Percentiles rank a stretch among this genome's conserved stretches.
These are phyloP conservation scores for Patiria miniata DNA, from an alignment of 35 echinoderm and acorn worm genomes.

Conservation along the genomic window DNA sequence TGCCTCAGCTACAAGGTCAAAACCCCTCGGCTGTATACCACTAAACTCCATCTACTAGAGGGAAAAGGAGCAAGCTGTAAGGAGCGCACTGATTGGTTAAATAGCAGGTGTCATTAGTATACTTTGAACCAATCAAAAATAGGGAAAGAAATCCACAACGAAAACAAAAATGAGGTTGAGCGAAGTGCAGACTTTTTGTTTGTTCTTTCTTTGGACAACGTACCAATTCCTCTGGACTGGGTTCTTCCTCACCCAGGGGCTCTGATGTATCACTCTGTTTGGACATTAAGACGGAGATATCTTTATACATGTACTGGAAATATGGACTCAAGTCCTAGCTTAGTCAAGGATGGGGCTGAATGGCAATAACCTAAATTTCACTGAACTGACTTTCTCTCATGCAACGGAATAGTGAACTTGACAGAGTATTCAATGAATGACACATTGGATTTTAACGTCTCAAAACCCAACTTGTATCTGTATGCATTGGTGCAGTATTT, in stretches of 20 bases:
- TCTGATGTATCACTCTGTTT: background rate
- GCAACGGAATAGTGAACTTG: too few relatives aligned
- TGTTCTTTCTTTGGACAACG: background rate
- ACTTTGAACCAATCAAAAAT: conserved; percentile 22
- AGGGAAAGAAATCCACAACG: background rate
- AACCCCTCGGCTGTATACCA: background rate
- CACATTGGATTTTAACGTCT: too few relatives aligned
- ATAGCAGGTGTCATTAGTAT: background rate
- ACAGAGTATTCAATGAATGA: too few relatives aligned
- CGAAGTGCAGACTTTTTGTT: background rate
- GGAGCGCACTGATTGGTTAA: conserved; percentile 30
- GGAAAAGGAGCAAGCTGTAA: background rate
- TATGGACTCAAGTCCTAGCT: too few relatives aligned
- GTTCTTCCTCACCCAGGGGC: background rate
- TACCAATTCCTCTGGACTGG: conserved; percentile 9
- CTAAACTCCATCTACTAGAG: conserved; percentile 14
- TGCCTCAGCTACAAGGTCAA: background rate
- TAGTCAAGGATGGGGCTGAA: too few relatives aligned
- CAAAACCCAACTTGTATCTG: too few relatives aligned
- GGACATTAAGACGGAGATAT: background rate
- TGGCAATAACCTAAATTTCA: too few relatives aligned
- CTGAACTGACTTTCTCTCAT: too few relatives aligned
- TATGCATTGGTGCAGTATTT: too few relatives aligned
- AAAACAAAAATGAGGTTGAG: background rate
- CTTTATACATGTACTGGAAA: background rate